Percentiles rank a stretch among this genome's conserved stretches.
phyloP scores from a whole-genome alignment of 2,797 vertebrate species.

The Nyctibius grandis region DNA sequence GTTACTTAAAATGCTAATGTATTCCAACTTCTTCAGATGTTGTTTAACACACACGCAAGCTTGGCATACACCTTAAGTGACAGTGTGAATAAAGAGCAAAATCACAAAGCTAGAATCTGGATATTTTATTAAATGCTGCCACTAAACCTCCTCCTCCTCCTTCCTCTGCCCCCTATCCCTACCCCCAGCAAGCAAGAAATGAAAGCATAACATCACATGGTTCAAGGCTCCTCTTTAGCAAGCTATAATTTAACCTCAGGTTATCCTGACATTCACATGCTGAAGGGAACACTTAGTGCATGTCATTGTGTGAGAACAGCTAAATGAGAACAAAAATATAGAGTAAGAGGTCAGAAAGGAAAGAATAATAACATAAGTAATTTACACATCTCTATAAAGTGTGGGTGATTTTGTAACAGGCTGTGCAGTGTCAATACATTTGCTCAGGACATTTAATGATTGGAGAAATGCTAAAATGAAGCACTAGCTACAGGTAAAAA shows the following conservation, averaged over 20 bases:
- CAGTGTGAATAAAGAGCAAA: constrained; percentile 24
- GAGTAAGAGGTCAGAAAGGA: constrained; percentile 31
- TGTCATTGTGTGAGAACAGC: constrained; percentile 25
- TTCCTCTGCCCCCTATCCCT: not conserved
- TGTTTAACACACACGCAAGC: not conserved
- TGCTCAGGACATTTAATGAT: not conserved
- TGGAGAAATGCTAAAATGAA: not conserved
- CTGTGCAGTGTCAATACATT: not conserved
- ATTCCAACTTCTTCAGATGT: constrained; percentile 70
- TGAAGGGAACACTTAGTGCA: constrained; percentile 12
- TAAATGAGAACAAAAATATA: constrained; percentile 42
- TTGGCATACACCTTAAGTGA: not conserved
- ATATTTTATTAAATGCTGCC: not conserved
- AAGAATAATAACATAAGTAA: constrained; percentile 13
- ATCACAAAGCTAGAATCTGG: not conserved
- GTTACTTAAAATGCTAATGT: constrained; percentile 73
- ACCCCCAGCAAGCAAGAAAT: not conserved
- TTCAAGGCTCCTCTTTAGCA: not conserved
- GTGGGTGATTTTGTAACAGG: not conserved
- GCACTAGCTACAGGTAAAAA: not conserved
- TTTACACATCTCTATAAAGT: not conserved
- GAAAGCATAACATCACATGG: not conserved
- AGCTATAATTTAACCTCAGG: constrained; percentile 43
- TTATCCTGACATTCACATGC: constrained; percentile 23
- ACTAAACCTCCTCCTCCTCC: not conserved